phyloP scores from a whole-genome alignment of 2,888 invertebrate genomes.

The Zele albiditarsus region DNA sequence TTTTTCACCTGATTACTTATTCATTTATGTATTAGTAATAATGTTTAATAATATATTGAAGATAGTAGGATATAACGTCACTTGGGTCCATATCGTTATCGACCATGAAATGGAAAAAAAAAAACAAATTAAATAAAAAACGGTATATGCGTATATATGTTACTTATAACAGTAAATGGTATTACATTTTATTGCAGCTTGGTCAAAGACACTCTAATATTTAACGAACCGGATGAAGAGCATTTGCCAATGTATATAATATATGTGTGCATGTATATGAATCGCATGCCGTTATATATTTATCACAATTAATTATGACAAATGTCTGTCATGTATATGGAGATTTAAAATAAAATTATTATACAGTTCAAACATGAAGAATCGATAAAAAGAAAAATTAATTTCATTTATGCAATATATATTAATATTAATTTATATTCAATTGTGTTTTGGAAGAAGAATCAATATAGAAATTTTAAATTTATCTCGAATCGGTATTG shows the following conservation, averaged over 20 bases:
- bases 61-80: neutral
- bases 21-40: neutral
- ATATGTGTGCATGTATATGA: neutral
- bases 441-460: neutral
- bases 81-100: slow-evolving; percentile 48
- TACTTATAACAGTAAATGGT: slow-evolving; percentile 49
- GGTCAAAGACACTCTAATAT: slow-evolving; percentile 51
- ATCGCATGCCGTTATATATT: neutral
- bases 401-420: neutral
- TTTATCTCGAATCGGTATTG: neutral
- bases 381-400: neutral
- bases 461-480: neutral
- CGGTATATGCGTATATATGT: slow-evolving; percentile 36
- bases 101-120: slow-evolving; percentile 48
- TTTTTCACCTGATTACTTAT: neutral
- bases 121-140: slow-evolving; percentile 35
- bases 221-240: slow-evolving; percentile 46
- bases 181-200: slow-evolving; percentile 52
- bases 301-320: neutral
- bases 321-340: neutral
- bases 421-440: neutral
- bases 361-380: neutral
- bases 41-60: neutral
- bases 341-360: neutral
- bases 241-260: slow-evolving; percentile 22